Base-by-base conservation (phyloP, 2,113 vertebrate species). In the Pseudorasbora parva region DNA sequence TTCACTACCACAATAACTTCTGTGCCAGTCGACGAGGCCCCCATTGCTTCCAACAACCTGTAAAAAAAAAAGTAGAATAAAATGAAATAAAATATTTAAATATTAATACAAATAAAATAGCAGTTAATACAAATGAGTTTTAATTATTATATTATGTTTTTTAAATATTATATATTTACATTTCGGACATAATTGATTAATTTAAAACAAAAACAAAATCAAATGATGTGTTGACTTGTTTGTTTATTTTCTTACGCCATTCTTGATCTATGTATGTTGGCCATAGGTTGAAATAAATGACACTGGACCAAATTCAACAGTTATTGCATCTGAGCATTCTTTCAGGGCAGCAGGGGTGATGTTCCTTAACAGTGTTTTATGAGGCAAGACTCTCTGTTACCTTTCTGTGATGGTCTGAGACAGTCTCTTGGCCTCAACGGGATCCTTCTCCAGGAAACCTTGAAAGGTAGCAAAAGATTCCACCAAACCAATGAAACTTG, bases 391-490 rank as follows among this genome's bases (percentile, higher is more conserved):
- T 64, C 14, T 33, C 7, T 37, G 30, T 93, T 83, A 95, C 95
- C 92, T 94, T 88, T 88, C 89, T 78, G 90, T 92, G 51, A 89
- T 87, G 37, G 89, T 81, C 2, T 88, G 71, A 5, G 94, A 90
- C 1, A 95, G 90, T 8, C 84, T 86, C 23, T 89, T 90, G 23
- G 95, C 95, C 83, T 89, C 88, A 49, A 86, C 11, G 0, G 93
- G 93, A 43, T 95, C 89, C 3, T 73, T 78, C 19, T 88, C 78
- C 57, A 73, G 64, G 56, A 94, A 90, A 1, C 2, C 56, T 88
- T 95, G 94, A 87, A 92, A 96, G 0, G 41, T 30, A 82, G 94
- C 90, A 27, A 85, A 88, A 25, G 94, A 93, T 85, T 95, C 90
- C 14, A 95, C 10, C 78, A 95, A 90, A n/a, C 94, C 92, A 2